Base-by-base conservation (phyloP, 1,140 invertebrate genomes). In the Homalodisca vitripennis region DNA sequence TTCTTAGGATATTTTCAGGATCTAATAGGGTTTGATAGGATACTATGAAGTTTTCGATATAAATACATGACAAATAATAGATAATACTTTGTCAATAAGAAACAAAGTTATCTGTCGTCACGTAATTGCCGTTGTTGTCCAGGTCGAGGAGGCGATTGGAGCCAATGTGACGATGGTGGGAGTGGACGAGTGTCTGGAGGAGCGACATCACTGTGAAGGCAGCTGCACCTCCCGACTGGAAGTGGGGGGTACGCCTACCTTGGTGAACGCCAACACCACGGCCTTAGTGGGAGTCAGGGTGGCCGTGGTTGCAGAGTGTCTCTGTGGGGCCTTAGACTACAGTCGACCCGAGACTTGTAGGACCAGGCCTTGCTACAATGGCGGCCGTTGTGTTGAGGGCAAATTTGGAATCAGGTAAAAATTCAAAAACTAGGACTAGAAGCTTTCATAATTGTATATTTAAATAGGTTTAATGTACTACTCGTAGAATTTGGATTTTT, bases 91-190 rank as follows among this genome's bases (percentile, higher is more conserved):
- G n/a, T n/a, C n/a, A n/a, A n/a, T n/a, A n/a, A n/a, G n/a, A n/a
- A n/a, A n/a, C n/a, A n/a, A n/a, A n/a, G n/a, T n/a, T n/a, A n/a
- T n/a, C n/a, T n/a, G n/a, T n/a, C n/a, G n/a, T n/a, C n/a, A n/a
- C n/a, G n/a, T n/a, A n/a, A n/a, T n/a, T n/a, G n/a, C n/a, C n/a
- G n/a, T n/a, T n/a, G n/a, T 17, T 41, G 6, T 41, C 34, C 66
- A 91, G 87, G 97, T 98, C 79, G 95, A 98, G 82, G 86, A 88
- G 73, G 90, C 92, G 71, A 90, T 98, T 12, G 95, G 94, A 27
- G 93, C 98, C 51, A 95, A 96, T 75, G 96, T 99, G 41, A 95
- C 93, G 1, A 97, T 98, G 95, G 94, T 98, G 1, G 95, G 94
- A 66, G 98, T 99, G 72, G 95, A 98, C 76, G 95, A 98, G 81